Evolutionary conservation across 1,140 invertebrate genomes (phyloP), one percentile per base, ranked within the genome.

Genomic region (Rhopalosiphum maidis): DNA sequence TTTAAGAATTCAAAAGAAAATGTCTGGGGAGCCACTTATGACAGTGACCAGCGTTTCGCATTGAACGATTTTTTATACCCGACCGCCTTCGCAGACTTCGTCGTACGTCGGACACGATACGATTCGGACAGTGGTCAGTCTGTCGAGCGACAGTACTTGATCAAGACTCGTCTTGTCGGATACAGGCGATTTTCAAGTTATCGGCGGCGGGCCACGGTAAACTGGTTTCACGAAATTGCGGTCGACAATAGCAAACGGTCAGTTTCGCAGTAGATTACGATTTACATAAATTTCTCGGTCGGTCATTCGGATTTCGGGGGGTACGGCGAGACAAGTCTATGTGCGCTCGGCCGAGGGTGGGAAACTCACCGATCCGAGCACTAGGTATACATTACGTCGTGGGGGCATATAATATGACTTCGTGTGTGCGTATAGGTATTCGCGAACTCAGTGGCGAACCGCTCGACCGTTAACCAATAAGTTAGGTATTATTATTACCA

Each of bases 231-330:
- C 4, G 8, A 77, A 91, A 91, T 91, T 91, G 90, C 90, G 90
- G 90, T 91, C 90, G 46, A 91, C 55, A 21, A 30, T 25, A 3
- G 77, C 51, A 21, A 51, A 83, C 11, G 90, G 60, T 91, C 60
- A 91, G 41, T 85, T 51, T 92, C 60, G 91, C 91, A 92, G 91
- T 92, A 92, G 85, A 92, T 92, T 92, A 92, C 77, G 91, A 92
- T 92, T 92, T 92, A 54, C 91, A 92, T 92, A 92, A 92, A 92
- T 92, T 92, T 92, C 68, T 48, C 46, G 91, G 77, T 23, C 77
- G 46, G 43, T 15, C 30, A n/a, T 77, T 77, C 15, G 60, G 60
- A 77, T 77, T n/a, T 46, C 37, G 46, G 91, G 0, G 90, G 68
- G 43, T 48, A 30, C 22, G n/a, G 2, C 7, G 60, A 77, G 60